Evolutionary conservation across 2,797 vertebrate genomes (phyloP), one percentile per base, ranked within the genome.

Genomic region (Malurus splendens): DNA sequence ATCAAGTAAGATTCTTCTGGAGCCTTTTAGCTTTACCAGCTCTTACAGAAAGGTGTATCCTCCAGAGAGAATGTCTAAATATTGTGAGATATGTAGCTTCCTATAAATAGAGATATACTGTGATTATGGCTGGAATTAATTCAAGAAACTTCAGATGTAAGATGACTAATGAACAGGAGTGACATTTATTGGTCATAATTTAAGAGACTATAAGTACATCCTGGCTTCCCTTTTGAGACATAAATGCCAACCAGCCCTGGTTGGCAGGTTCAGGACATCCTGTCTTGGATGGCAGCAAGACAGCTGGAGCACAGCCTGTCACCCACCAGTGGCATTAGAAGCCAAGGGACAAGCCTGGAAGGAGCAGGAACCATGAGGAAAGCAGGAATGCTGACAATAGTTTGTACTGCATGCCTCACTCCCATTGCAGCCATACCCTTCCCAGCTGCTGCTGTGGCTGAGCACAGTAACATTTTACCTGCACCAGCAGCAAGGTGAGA

Each of bases 101-200:
- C 94, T 94, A 96, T 94, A 96, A 96, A 96, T 96, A 97, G 80
- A 92, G 76, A 92, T 87, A 95, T 87, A 90, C 90, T 82, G 90
- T 91, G 90, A 96, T 96, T 93, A 95, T 92, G 87, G 30, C 82
- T 97, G 94, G 93, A 96, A 96, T 96, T 96, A 96, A 94, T 96
- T 96, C 86, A 96, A 96, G 84, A 90, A 89, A 93, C 86, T 95
- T 94, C 76, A 88, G 79, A 93, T 93, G 41, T 73, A 93, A 78
- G 90, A 94, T 94, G 95, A 96, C 44, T 95, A 95, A 96, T 93
- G 79, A 95, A 94, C 24, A 54, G 84, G 73, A 93, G 67, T 94
- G 96, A 84, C 73, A 93, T 91, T 94, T 95, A 87, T 86, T 81
- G 71, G 72, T 82, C 92, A 90, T 57, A 92, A 95, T 92, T 89